These are phyloP conservation scores for Pachyramphus minor DNA, from an alignment of 2,113 vertebrate species.

Conservation along the genomic window DNA sequence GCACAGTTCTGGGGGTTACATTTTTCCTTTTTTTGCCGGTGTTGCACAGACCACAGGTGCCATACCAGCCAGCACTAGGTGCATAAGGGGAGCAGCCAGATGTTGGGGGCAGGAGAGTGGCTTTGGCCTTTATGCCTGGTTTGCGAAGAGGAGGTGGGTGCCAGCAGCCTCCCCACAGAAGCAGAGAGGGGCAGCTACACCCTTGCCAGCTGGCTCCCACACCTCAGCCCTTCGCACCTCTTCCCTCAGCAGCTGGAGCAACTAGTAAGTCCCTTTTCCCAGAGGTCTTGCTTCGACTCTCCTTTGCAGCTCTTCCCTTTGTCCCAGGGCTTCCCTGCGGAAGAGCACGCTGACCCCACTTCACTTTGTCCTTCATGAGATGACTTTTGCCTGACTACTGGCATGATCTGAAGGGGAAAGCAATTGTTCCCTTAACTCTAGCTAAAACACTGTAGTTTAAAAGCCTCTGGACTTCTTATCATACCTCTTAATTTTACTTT, in stretches of 20 bases:
- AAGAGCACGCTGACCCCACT: background rate
- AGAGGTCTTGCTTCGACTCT: background rate
- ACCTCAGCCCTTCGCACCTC: background rate
- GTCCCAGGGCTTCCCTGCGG: fast-evolving
- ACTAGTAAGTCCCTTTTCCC: background rate
- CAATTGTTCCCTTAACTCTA: background rate
- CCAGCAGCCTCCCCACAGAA: background rate
- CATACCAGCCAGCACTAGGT: fast-evolving
- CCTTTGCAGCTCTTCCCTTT: background rate
- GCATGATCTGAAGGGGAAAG: background rate
- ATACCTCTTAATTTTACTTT: background rate
- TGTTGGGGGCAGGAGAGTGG: background rate
- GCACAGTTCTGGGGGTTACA: background rate
- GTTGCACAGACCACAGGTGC: fast-evolving
- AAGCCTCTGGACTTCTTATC: background rate
- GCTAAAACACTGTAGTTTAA: background rate
- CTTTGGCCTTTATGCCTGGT: background rate
- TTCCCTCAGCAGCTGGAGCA: background rate
- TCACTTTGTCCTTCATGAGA: background rate
- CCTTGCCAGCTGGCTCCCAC: background rate
- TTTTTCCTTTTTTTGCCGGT: background rate
- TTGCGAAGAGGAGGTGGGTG: background rate
- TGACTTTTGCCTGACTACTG: background rate
- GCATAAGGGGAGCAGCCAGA: background rate
- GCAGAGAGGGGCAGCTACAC: fast-evolving